Evolutionary conservation across 2,113 vertebrate genomes (phyloP), one percentile per base, ranked within the genome.

Genomic region (Protomyctophum bolini): DNA sequence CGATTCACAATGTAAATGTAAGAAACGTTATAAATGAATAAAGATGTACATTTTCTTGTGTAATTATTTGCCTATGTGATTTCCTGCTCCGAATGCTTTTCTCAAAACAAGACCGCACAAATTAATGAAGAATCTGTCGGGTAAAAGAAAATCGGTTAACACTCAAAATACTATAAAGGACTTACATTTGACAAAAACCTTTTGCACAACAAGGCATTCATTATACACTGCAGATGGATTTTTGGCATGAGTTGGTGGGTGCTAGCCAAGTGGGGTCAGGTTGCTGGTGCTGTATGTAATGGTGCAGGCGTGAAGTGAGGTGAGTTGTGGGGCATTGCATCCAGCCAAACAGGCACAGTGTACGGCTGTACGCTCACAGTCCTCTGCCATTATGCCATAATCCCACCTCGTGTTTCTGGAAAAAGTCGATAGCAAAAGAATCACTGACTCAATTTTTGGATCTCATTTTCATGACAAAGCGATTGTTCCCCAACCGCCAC

Each of bases 381-480:
- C 88, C 92, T 91, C 86, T 63, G 88, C 84, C 82, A 93, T 98
- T 96, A 94, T 97, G 90, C 94, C 80, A 75, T 97, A 97, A 98
- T 98, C 96, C 95, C 93, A 81, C 81, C 83, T 94, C 90, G 89
- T 91, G 94, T 96, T 96, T 96, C 94, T 96, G 92, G 94, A 97
- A 96, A 93, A 89, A 72, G 70, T 94, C 93, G 95, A 94, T 95
- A 94, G 95, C 84, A 82, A 92, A 91, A 89, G 94, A 97, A 96
- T 93, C 93, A 95, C 96, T 97, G 96, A 98, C 94, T 97, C 94
- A 94, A 96, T 94, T 95, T 96, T 97, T 97, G 96, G 95, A 97
- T 96, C 91, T 93, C 78, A 91, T 95, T 96, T 94, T 97, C 96
- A 97, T 96, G 95, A 97, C 95, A 92, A 96, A 96, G 96, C 94